Evolutionary conservation across 2,797 vertebrate species (phyloP).

Genomic region (Paramormyrops hopkinsi): DNA sequence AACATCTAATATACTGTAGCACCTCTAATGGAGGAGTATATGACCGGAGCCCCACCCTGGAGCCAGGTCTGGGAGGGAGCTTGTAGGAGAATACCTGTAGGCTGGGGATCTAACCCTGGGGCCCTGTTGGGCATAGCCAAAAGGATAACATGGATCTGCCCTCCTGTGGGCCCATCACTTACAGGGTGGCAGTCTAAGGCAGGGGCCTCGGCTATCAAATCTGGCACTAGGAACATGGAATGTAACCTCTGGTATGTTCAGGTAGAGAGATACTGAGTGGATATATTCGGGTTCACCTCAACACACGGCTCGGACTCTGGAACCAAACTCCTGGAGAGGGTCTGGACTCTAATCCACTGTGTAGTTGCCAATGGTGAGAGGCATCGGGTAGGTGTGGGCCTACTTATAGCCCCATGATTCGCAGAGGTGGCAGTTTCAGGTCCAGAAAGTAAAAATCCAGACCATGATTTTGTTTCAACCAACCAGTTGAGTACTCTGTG

Average conservation of each 20-base stretch:
- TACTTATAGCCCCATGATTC: not conserved
- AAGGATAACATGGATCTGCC: not conserved
- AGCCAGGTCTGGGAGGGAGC: not conserved
- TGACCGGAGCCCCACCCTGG: not conserved
- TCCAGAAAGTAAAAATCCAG: too few relatives aligned
- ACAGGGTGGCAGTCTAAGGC: not conserved
- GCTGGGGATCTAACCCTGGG: not conserved
- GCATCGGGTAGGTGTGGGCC: not conserved
- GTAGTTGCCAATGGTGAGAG: not conserved
- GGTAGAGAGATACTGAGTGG: not conserved
- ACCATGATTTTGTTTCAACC: too few relatives aligned
- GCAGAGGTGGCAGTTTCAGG: too few relatives aligned
- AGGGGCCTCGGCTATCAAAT: not conserved
- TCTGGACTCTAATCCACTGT: not conserved
- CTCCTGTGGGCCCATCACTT: not conserved
- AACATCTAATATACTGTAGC: not conserved
- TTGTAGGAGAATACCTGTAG: not conserved
- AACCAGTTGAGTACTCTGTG: too few relatives aligned
- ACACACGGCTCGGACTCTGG: not conserved
- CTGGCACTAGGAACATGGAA: not conserved
- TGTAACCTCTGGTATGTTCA: not conserved
- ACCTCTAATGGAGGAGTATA: too few relatives aligned
- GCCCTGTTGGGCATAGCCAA: not conserved
- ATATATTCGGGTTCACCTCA: not conserved
- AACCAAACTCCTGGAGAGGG: not conserved